Conservation (phyloP, 2,113 vertebrate species). For the Hydrochoerus hydrochaeris region DNA sequence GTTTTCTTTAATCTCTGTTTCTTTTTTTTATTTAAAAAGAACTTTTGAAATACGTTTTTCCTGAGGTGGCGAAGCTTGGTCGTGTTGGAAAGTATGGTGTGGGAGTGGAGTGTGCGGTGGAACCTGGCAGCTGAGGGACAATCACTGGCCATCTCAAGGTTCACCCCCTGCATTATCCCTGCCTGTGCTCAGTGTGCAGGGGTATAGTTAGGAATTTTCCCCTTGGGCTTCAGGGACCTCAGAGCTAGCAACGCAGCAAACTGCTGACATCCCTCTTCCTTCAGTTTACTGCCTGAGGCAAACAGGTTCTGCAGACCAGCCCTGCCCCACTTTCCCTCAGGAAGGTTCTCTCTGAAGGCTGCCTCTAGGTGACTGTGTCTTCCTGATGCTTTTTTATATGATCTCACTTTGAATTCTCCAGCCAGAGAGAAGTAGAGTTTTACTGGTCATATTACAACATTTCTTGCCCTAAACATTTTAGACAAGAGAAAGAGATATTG, state of each 20-base stretch:
- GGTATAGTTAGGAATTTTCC: neutral
- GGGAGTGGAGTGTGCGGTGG: neutral
- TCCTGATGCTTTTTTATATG: neutral
- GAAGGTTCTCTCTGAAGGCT: neutral
- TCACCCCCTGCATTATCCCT: neutral
- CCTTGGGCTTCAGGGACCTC: neutral
- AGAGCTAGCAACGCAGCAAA: neutral
- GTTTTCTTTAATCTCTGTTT: neutral
- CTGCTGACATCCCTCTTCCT: neutral
- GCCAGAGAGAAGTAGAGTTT: neutral
- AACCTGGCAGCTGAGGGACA: neutral
- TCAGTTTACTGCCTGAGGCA: too few species aligned
- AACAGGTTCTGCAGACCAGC: neutral
- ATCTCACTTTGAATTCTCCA: neutral
- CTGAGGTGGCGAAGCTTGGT: neutral
- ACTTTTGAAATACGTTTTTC: neutral
- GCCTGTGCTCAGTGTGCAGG: neutral
- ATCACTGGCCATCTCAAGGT: neutral
- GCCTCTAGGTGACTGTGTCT: neutral
- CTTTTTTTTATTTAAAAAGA: constrained; percentile 16
- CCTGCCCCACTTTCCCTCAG: accelerated
- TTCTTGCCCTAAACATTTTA: neutral
- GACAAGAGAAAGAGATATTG: neutral
- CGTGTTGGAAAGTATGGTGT: neutral
- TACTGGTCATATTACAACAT: neutral